Evolutionary conservation across 2,888 invertebrate species (phyloP), one percentile per base, ranked within the genome.

Genomic region (Tethea ocularis): DNA sequence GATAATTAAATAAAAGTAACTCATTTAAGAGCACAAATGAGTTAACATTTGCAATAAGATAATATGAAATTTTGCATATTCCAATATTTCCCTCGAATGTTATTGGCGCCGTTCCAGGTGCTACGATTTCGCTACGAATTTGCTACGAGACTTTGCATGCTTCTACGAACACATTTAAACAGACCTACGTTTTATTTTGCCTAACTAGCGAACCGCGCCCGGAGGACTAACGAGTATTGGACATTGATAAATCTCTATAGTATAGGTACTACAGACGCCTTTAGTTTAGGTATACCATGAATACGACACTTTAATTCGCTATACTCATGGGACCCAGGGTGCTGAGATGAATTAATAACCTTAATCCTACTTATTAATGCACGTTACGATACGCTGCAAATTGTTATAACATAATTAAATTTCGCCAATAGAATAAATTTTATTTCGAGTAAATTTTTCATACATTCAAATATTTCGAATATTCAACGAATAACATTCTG

Each of bases 61-160:
- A 54, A 20, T 57, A 64, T 69, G 67, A 60, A 62, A 68, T 65
- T 73, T 63, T 69, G 69, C 69, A 68, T 71, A 59, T 64, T 65
- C 58, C 62, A 61, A 61, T 64, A 57, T 62, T 62, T 62, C 57
- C 61, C 62, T 54, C 54, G 26, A 61, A 55, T 67, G 58, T 55
- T 59, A 65, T 78, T 81, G 80, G 82, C 78, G 22, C 23, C 20
- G 60, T 59, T 74, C 80, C 80, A 81, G 68, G 59, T 62, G 51
- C 55, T 57, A 52, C 54, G 33, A 36, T 26, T 57, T 46, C 46
- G 46, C 46, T 46, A 20, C 46, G 46, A 46, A 7, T 20, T 46
- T 51, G 54, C 33, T 60, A 58, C 53, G 56, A 58, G 56, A 61
- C 54, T 57, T 56, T 54, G 51, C 55, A 57, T 33, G 60, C 51